Evolutionary conservation across 2,888 invertebrate species (phyloP), one percentile per base, ranked within the genome.

Genomic region (Cataglyphis altisquamis): DNA sequence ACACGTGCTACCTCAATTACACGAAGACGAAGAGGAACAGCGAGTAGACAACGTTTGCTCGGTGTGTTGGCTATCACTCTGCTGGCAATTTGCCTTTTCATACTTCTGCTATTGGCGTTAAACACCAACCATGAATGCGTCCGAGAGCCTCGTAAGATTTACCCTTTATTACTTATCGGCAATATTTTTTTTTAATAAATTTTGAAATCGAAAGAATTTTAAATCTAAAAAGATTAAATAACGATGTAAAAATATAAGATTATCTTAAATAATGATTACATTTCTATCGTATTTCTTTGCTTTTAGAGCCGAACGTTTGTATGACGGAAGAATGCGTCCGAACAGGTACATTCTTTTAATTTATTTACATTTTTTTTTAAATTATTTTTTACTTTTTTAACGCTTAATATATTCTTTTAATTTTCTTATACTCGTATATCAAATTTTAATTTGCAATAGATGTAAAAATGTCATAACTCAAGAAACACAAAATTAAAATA

Each of bases 311-410:
- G 29, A 92, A 94, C 32, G 93, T 96, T 84, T 97, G 97, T 93
- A 94, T 96, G 87, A 96, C 96, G 12, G 96, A 96, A 93, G 96
- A 96, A 94, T 97, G 97, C 93, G 96, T 96, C 57, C 94, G 96
- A 94, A 96, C 96, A 92, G 96, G 96, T 96, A 94, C 95, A 95
- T 92, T 18, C 21, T 78, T 83, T 41, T 18, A 48, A n/a, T 12
- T 36, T 62, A 21, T 66, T 5, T 52, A 64, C 1, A 48, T 48
- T 48, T 18, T 45, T 45, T 52, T 8, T n/a, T 0, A 15, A 45
- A 52, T 52, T 52, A 52, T 18, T 52, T 52, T n/a, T n/a, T 52
- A 8, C 8, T 52, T n/a, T 41, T 41, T 10, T 41, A 41, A 41
- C 0, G 5, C 10, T 45, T 45, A 45, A 45, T 5, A 94, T 95